Base-by-base conservation (phyloP, 2,888 invertebrate species). In the Actias luna region DNA sequence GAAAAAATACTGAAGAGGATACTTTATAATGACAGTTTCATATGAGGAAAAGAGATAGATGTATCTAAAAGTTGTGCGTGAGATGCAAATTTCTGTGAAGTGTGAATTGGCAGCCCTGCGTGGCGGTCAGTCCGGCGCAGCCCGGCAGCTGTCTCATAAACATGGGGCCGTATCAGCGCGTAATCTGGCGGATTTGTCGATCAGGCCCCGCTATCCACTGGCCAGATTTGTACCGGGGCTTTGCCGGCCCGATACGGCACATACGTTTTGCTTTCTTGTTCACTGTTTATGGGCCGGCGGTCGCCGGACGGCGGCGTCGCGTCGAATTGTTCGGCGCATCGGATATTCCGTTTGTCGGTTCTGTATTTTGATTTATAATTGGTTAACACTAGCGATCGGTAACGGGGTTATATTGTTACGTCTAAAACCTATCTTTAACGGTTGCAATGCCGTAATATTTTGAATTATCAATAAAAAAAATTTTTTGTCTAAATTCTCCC, bases 181-280 rank as follows among this genome's bases (percentile, higher is more conserved):
- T 93, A 93, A 93, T 93, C 93, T 93, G 80, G 77, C 78, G 93
- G 93, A 93, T 93, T 93, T 93, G 93, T 93, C 93, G 93, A 93
- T 93, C 91, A 92, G 90, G 76, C 84, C 42, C 82, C 78, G 88
- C 85, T 89, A 89, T 90, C 91, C 91, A 84, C 83, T 87, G 88
- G 74, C 85, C 87, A 91, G 89, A 91, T 91, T 91, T 92, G 92
- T 91, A 85, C 87, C 73, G 79, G 72, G 89, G 92, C 88, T 90
- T 92, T 92, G 80, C 84, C 76, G 61, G 79, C 8, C 78, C 88
- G 87, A 87, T 87, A 85, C 83, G 82, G 80, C 84, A 80, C 88
- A 88, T 89, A 89, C 88, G 84, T 90, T 90, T 88, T 85, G 88
- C 88, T 89, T 89, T 87, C 88, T 89, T 89, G 84, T 80, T 76